These are phyloP conservation scores for Brevimyrus niger DNA, from an alignment of 2,113 vertebrate species.

Conservation along the genomic window DNA sequence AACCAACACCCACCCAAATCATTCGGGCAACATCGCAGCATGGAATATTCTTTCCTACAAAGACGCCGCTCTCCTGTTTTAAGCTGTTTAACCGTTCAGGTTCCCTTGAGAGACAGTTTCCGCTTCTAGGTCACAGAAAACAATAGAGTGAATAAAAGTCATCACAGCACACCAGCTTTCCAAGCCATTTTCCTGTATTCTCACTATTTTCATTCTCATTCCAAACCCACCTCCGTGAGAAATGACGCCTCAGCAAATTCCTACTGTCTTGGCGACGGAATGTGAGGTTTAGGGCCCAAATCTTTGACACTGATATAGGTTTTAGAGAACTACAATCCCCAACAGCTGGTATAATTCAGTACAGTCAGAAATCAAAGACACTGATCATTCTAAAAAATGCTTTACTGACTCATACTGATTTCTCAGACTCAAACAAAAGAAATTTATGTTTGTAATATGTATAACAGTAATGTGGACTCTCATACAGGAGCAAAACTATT, in stretches of 20 bases:
- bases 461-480: not conserved
- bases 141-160: not conserved
- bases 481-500: not conserved
- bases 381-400: not conserved
- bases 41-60: not conserved
- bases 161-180: not conserved
- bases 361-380: not conserved
- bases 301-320: not conserved
- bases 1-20: not conserved
- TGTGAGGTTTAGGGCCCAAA: not conserved
- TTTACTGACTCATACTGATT: not conserved
- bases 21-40: not conserved
- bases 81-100: not conserved
- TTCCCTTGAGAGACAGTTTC: not conserved
- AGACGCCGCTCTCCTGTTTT: not conserved
- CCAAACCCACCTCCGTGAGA: not conserved
- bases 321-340: not conserved
- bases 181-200: not conserved
- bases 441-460: not conserved
- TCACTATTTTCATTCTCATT: not conserved
- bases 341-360: not conserved
- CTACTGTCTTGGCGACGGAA: not conserved
- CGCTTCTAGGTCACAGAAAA: not conserved
- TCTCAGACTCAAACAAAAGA: not conserved
- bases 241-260: not conserved